Base-by-base conservation (phyloP, 2,797 vertebrate species). In the Chelon labrosus region DNA sequence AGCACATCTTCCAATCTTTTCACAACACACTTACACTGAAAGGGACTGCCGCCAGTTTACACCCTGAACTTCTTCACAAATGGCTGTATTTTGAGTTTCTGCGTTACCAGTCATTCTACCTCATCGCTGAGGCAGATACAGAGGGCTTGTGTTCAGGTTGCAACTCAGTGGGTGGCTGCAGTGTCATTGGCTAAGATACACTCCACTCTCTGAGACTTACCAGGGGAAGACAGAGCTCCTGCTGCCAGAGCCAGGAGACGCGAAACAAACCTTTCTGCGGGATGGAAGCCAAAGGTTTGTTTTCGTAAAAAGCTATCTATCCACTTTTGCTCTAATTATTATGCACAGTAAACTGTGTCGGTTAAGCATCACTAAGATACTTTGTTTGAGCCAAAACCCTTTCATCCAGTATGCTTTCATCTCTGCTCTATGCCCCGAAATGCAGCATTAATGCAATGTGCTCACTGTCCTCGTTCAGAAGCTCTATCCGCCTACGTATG, bases 191-290 rank as follows among this genome's bases (percentile, higher is more conserved):
- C 62, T 85, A 61, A 80, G 65, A 73, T 75, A 68, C 84, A 88
- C 80, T 80, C 54, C 74, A 85, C 72, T 77, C 75, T 62, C 61
- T 80, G 35, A 70, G 68, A 90, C 85, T 90, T 86, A 91, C 85
- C 87, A 60, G 69, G 77, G 60, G 68, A 84, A 84, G 53, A 87
- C 75, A 70, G 83, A 83, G 77, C 73, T 85, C 77, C 71, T 86
- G 80, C 66, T 85, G 77, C 65, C 75, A 74, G 69, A 84, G 82
- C 60, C 73, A 55, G 84, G 72, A 79, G 84, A 87, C 70, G 74
- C 72, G 11, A 56, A 85, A 87, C 70, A 89, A 85, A 89, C 75
- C 70, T 85, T 89, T 90, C 88, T 89, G 89, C 73, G 83, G 87
- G 76, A 84, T 69, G 84, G 82, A 85, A 81, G 87, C 87, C 82